Evolutionary conservation across 2,888 invertebrate species (phyloP).

Genomic region (Maniola hyperantus): DNA sequence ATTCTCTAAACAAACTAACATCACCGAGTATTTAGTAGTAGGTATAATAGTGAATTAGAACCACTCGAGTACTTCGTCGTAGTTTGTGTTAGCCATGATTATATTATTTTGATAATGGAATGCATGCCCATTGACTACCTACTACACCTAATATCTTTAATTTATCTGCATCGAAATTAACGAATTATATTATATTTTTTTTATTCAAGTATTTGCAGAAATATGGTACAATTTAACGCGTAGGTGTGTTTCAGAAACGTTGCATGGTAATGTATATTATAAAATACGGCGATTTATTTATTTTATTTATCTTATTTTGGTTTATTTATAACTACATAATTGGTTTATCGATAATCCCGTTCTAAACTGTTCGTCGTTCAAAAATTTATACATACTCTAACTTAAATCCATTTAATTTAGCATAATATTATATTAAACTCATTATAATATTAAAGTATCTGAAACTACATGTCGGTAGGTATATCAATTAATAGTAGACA

Average conservation of each 20-base stretch:
- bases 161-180: constrained; percentile 25
- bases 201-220: constrained; percentile 47
- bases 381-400: constrained; percentile 12
- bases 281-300: constrained; percentile 43
- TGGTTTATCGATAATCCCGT: constrained; percentile 42
- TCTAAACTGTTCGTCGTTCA: constrained; percentile 30
- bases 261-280: constrained; percentile 56
- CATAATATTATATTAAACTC: constrained; percentile 5
- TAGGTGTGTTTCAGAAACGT: constrained; percentile 45
- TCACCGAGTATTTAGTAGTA: constrained; percentile 61
- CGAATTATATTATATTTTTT: neutral
- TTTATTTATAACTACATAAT: constrained; percentile 53
- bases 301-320: constrained; percentile 47
- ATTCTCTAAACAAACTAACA: constrained; percentile 62
- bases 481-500: neutral
- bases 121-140: constrained; percentile 56
- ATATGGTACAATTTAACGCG: constrained; percentile 30
- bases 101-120: constrained; percentile 50
- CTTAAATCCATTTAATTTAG: constrained; percentile 3
- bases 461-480: neutral
- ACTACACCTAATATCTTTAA: constrained; percentile 54
- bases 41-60: constrained; percentile 41
- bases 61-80: constrained; percentile 41
- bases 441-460: constrained; percentile 1
- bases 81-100: constrained; percentile 55